phyloP scores from a whole-genome alignment of 2,888 invertebrate species.

The Habroteleia sp. region DNA sequence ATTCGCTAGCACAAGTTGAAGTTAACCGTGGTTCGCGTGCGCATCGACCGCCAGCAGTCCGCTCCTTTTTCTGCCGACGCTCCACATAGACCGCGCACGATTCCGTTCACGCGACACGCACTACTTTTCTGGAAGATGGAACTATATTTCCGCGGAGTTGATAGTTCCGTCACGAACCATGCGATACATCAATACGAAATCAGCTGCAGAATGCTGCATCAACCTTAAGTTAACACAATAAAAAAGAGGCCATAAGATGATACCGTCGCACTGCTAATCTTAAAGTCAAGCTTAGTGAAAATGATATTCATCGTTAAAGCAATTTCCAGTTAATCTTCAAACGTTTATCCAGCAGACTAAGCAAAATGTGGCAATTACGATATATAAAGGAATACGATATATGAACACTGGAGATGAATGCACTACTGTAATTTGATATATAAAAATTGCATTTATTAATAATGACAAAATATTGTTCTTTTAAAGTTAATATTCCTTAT shows the following conservation, averaged over 20 bases:
- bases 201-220: constrained; percentile 46
- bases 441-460: no score
- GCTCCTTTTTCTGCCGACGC: constrained; percentile 57
- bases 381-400: no score
- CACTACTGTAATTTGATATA: no score
- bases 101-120: constrained; percentile 66
- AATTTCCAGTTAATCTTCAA: no score
- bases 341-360: no score
- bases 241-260: constrained; percentile 46
- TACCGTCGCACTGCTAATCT: constrained; percentile 22
- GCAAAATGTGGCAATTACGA: no score
- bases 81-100: constrained; percentile 49
- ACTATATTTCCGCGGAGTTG: constrained; percentile 67
- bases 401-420: no score
- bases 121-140: constrained; percentile 71
- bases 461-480: no score
- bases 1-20: constrained; percentile 35
- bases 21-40: constrained; percentile 68
- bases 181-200: constrained; percentile 54
- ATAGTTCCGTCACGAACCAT: constrained; percentile 69
- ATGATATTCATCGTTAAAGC: neutral
- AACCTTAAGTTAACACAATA: constrained; percentile 34
- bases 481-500: no score
- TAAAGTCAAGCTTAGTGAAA: constrained; percentile 11
- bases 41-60: constrained; percentile 70